These are phyloP conservation scores for Beaufortia kweichowensis DNA, from an alignment of 2,113 vertebrate genomes.

Conservation along the genomic window DNA sequence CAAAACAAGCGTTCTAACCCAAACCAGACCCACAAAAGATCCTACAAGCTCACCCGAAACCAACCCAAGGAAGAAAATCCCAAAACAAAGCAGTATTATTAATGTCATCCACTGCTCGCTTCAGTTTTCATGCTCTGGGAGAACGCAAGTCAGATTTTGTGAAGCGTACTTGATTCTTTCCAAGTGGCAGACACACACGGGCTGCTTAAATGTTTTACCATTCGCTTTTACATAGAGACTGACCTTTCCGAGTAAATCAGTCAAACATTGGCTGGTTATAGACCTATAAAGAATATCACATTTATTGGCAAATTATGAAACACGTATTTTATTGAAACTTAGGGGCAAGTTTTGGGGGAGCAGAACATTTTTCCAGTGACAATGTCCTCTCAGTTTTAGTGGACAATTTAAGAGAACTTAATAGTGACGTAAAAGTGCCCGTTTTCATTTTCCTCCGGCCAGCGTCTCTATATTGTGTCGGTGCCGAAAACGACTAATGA, in stretches of 20 bases:
- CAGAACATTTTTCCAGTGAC: conserved; percentile 26
- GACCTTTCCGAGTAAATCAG: conserved; percentile 58
- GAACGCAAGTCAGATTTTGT: conserved; percentile 46
- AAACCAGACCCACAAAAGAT: conserved; percentile 42
- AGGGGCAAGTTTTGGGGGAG: neutral
- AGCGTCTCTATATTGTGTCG: conserved; percentile 22
- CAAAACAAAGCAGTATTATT: conserved; percentile 48
- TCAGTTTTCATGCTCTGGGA: conserved; percentile 4
- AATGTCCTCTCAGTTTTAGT: conserved; percentile 21
- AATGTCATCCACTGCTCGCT: conserved; percentile 41
- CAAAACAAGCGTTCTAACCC: conserved; percentile 49
- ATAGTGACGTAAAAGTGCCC: conserved; percentile 37
- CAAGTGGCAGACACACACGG: conserved; percentile 31
- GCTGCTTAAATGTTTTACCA: conserved; percentile 50
- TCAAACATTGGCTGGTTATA: conserved; percentile 52
- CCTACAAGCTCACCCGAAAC: conserved; percentile 38
- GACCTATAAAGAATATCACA: conserved; percentile 56
- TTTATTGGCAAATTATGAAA: conserved; percentile 60
- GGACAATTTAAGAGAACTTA: conserved; percentile 35
- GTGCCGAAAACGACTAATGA: conserved; percentile 52
- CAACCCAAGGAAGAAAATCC: conserved; percentile 27
- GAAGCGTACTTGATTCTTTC: conserved; percentile 27
- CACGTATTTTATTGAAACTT: conserved; percentile 53
- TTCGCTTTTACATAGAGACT: conserved; percentile 51
- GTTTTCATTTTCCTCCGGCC: neutral